Evolutionary conservation across 2,888 invertebrate species (phyloP), one percentile per base, ranked within the genome.

Genomic region (Watsonalla cultraria): DNA sequence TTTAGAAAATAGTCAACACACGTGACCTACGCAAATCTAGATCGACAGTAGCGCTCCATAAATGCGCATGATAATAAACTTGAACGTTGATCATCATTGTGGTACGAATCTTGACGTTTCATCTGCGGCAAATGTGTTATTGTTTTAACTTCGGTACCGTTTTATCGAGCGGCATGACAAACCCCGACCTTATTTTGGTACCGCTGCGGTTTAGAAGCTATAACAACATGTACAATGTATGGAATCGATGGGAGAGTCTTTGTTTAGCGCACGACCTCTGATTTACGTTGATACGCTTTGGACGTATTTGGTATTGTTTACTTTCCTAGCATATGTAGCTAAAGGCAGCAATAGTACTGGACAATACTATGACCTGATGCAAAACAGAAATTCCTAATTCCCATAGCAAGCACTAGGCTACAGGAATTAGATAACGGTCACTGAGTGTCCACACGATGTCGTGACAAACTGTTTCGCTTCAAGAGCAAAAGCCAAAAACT

Each of bases 111-210:
- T 60, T 68, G 62, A 51, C 73, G 74, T 72, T 78, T 70, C 76
- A 80, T 84, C 76, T 73, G 60, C 50, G 57, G 65, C 69, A 73
- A 84, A 84, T 82, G 82, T 71, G 75, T 83, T 84, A 86, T 86
- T 86, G 84, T 87, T 85, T 86, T 79, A 82, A 79, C 75, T 76
- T 69, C 72, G 68, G 72, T 65, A 70, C 70, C 63, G 70, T 63
- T 78, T 81, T 80, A 78, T 75, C 63, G 68, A 62, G 58, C 61
- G 65, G 55, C 62, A 65, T 66, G 60, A 62, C 64, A 64, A 61
- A 56, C 59, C 57, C 51, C 64, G 66, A 68, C 74, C 74, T 75
- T 79, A 78, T 79, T 78, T 66, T 67, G 65, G 14, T 56, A 52
- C 54, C 53, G 60, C 62, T 74, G 76, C 71, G 76, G 74, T 75